phyloP scores from a whole-genome alignment of 1,140 invertebrate genomes.

The Pteromalus puparum region DNA sequence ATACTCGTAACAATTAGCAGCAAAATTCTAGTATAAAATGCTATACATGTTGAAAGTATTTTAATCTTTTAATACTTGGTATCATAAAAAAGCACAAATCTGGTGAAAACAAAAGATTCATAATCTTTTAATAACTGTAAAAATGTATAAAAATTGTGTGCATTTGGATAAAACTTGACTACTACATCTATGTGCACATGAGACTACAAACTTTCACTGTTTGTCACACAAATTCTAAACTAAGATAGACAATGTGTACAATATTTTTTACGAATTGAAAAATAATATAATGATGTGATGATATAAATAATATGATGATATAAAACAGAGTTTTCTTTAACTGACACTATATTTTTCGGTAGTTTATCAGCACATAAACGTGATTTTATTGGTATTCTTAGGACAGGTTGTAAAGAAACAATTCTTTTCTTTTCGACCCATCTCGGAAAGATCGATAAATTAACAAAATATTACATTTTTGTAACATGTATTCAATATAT shows the following conservation, averaged over 20 bases:
- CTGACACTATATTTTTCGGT: too few species aligned
- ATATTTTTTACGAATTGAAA: not conserved
- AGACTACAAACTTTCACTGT: not conserved
- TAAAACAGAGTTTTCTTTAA: not conserved
- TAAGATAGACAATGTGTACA: not conserved
- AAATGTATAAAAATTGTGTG: not conserved
- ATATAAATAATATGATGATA: not conserved
- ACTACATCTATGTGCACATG: not conserved
- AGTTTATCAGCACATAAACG: too few species aligned
- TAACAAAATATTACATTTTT: too few species aligned
- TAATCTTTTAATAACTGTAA: not conserved
- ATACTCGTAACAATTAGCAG: not conserved
- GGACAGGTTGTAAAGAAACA: too few species aligned
- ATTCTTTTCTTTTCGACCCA: too few species aligned
- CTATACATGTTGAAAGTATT: conserved; percentile 5
- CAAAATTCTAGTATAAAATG: conserved; percentile 8
- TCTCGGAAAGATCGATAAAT: too few species aligned
- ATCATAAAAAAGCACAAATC: not conserved
- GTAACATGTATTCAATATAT: too few species aligned
- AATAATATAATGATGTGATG: not conserved
- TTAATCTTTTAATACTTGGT: conserved; percentile 29
- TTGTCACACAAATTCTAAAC: not conserved
- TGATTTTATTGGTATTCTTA: too few species aligned
- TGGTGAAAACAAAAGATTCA: not conserved
- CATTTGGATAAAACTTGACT: too few species aligned